Base-by-base conservation (phyloP, 2,797 vertebrate species). In the Dromococcyx pavoninus region DNA sequence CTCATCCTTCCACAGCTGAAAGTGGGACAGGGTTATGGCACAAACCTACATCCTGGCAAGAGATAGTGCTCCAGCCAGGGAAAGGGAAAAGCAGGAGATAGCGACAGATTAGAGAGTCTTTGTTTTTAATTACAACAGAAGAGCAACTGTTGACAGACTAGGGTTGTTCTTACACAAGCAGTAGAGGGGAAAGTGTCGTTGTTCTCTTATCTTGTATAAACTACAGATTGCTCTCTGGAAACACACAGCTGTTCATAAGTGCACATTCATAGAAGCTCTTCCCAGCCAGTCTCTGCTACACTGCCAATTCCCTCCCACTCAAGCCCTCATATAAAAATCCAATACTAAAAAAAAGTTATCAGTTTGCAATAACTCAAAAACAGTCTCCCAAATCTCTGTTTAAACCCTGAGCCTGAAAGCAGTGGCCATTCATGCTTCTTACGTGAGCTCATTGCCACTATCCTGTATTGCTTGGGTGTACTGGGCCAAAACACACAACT, bases 171-270 rank as follows among this genome's bases (percentile, higher is more conserved):
- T 94, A 78, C 93, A 81, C 62, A 94, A 94, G 56, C 56, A 83
- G 58, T 53, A 57, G 74, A 95, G 65, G 54, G 37, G 61, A 73
- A 89, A 78, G 66, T 72, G 71, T 66, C 91, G 17, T 53, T 91
- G 84, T 88, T 91, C 56, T 57, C 79, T 91, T 97, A 91, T 94
- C 94, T 95, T 94, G 60, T 66, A 91, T 95, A 89, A 96, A 71
- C 88, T 94, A 86, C 74, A 86, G 82, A 87, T 84, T 44, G 71
- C 81, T 64, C 64, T 83, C 70, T 1, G 84, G 86, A 97, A 95
- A 83, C 1, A 4, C 75, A 50, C 60, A 64, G n/a, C 41, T 51
- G 27, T 71, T 92, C 78, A 75, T 37, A 87, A 92, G 79, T 0
- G 6, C 30, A 80, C 58, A 85, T 41, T 57, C 87, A 54, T 60